Percentiles rank a stretch among this genome's conserved stretches.
phyloP scores from a whole-genome alignment of 1,140 invertebrate genomes.

The Hormaphis cornu region DNA sequence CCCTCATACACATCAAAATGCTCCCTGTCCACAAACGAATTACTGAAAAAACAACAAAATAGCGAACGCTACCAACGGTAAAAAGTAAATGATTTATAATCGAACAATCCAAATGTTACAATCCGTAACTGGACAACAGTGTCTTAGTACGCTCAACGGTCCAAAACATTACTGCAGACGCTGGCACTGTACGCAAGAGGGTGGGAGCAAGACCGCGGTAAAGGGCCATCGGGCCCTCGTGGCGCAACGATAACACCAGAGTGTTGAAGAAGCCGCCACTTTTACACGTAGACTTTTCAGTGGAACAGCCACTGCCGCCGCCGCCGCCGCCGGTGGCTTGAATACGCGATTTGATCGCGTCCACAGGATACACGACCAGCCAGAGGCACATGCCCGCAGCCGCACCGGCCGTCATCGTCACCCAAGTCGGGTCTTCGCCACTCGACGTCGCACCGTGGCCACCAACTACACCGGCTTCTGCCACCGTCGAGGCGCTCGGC shows the following conservation, averaged over 20 bases:
- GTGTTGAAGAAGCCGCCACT: not conserved
- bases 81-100: no score
- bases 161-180: slow-evolving; percentile 87
- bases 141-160: slow-evolving; percentile 89
- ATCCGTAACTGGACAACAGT: slow-evolving; percentile 47
- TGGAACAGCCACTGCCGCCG: not conserved
- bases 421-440: slow-evolving; percentile 45
- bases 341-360: slow-evolving; percentile 94
- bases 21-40: no score
- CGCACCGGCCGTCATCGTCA: slow-evolving; percentile 79
- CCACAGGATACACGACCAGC: slow-evolving; percentile 89
- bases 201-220: slow-evolving; percentile 92
- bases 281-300: not conserved
- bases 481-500: slow-evolving; percentile 63
- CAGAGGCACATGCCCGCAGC: slow-evolving; percentile 83
- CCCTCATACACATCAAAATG: no score
- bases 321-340: slow-evolving; percentile 53
- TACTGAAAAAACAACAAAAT: no score
- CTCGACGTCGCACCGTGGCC: no score
- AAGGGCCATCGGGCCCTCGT: slow-evolving; percentile 67
- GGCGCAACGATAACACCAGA: slow-evolving; percentile 57
- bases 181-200: slow-evolving; percentile 83
- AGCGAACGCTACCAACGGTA: no score
- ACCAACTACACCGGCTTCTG: not conserved
- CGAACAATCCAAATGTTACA: no score